phyloP scores from a whole-genome alignment of 2,113 vertebrate genomes.

The Brachyhypopomus gauderio region DNA sequence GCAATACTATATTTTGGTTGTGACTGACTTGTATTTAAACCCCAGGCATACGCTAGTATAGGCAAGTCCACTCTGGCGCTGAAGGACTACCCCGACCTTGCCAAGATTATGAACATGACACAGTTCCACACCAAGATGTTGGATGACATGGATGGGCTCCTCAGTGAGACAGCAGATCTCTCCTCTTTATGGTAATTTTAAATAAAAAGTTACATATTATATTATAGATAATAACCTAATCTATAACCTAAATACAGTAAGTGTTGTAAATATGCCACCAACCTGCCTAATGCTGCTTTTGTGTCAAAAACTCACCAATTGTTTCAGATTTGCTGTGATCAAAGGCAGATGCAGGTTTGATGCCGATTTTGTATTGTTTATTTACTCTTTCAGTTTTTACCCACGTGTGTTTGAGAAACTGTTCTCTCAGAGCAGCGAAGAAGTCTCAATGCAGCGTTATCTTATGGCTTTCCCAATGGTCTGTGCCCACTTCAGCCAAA shows the following conservation, averaged over 20 bases:
- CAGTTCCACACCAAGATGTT: slow-evolving; percentile 88
- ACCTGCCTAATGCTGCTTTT: too few species aligned
- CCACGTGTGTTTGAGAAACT: slow-evolving; percentile 85
- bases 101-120: slow-evolving; percentile 87
- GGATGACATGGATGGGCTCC: slow-evolving; percentile 78
- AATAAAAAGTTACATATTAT: too few species aligned
- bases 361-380: not conserved
- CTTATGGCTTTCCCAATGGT: slow-evolving; percentile 83
- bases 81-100: slow-evolving; percentile 80
- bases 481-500: slow-evolving; percentile 81
- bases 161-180: slow-evolving; percentile 83
- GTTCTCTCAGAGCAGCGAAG: slow-evolving; percentile 80
- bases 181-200: slow-evolving; percentile 78
- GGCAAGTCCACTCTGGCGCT: slow-evolving; percentile 80
- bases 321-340: not conserved
- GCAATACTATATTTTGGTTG: too few species aligned
- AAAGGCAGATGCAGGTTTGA: not conserved
- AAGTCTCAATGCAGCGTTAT: slow-evolving; percentile 79
- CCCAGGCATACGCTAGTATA: slow-evolving; percentile 87
- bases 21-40: not conserved
- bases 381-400: slow-evolving; percentile 75
- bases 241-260: too few species aligned
- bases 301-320: not conserved
- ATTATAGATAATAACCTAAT: too few species aligned
- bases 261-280: too few species aligned